Base-by-base conservation (phyloP, 2,113 vertebrate species). In the Hippocampus zosterae region DNA sequence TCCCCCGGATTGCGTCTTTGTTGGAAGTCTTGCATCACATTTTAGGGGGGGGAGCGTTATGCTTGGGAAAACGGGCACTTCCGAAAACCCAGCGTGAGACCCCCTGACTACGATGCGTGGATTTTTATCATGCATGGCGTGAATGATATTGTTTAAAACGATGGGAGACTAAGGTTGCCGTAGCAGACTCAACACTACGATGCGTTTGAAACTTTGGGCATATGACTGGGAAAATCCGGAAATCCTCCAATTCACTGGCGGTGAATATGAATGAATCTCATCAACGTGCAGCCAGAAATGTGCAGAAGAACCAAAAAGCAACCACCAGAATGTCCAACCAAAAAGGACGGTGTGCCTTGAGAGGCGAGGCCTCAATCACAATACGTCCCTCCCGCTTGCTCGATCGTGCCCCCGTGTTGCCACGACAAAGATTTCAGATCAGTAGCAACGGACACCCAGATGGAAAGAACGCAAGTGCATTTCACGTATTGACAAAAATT, bases 1-100 rank as follows among this genome's bases (percentile, higher is more conserved):
- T 88, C 74, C 73, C 77, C 69, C 62, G 60, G 85, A 87, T 93
- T 93, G 91, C 91, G 89, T 85, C 84, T 88, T 76, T 71, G 71
- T 79, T 80, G 74, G 87, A 89, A 83, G 83, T 76, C 86, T 93
- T 93, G 90, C 91, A 91, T 92, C 92, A 93, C 88, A 73, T 79
- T 77, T 80, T 83, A 77, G 74, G 69, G 63, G 69, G 63, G 71
- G 78, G 81, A 81, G 90, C 80, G 85, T 83, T 81, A 84, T 73
- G 87, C 83, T 84, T 86, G 88, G 82, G 81, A 87, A 89, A 88
- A 80, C 60, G 85, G 84, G 81, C 37, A 72, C 84, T 88, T 85
- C 84, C 85, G 88, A 89, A 85, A 85, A 75, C 85, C 76, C 85
- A 85, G 88, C 81, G 73, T 87, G 82, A 86, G 85, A 84, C 76